Conservation (phyloP, 2,113 vertebrate species). For the Solenodon paradoxus region DNA sequence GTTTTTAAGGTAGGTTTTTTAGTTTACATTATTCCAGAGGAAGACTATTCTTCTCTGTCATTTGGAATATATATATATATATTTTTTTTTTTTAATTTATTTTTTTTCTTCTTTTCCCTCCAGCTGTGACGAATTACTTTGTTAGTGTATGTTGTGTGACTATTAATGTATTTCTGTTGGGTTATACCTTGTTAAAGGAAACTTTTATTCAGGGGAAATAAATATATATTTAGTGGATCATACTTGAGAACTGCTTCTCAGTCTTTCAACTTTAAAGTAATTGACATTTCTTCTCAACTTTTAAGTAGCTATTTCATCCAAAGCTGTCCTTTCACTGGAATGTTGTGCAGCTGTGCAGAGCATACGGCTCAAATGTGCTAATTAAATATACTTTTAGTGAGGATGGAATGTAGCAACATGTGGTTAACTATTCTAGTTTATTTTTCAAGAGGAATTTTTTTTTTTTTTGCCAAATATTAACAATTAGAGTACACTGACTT, state of each 20-base stretch:
- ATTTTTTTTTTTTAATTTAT: rapidly evolving
- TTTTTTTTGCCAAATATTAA: conserved; percentile 11
- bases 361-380: conserved; percentile 10
- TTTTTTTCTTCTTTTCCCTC: conserved; percentile 44
- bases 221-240: background rate
- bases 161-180: conserved; percentile 13
- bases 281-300: conserved; percentile 58
- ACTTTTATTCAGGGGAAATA: background rate
- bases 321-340: conserved; percentile 3
- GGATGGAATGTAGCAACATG: conserved; percentile 62
- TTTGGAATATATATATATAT: background rate
- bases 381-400: conserved; percentile 56
- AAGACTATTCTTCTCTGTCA: background rate
- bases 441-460: conserved; percentile 40
- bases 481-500: conserved; percentile 40
- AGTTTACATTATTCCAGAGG: background rate
- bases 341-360: conserved; percentile 50
- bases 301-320: conserved; percentile 49
- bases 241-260: conserved; percentile 44
- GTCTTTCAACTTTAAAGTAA: conserved; percentile 50
- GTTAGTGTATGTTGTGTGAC: background rate
- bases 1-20: conserved; percentile 47
- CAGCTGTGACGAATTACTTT: conserved; percentile 39
- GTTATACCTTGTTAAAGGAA: conserved; percentile 13
- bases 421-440: conserved; percentile 39